Conservation (phyloP, 2,888 invertebrate species). For the Metellina segmentata region DNA sequence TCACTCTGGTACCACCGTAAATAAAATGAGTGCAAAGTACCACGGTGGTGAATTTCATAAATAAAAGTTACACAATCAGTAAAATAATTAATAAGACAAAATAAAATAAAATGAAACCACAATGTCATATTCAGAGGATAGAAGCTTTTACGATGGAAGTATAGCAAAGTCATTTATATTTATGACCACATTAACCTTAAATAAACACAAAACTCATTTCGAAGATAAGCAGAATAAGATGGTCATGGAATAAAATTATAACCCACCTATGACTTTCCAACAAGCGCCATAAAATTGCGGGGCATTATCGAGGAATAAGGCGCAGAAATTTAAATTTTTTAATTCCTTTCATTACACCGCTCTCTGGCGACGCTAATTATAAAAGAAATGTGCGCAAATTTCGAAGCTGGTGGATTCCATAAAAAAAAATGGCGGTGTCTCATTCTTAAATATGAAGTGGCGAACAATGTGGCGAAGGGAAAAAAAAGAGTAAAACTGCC, state of each 20-base stretch:
- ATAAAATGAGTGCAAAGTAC: not conserved
- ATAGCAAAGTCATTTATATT: not conserved
- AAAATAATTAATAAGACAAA: no score
- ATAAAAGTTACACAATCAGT: not conserved
- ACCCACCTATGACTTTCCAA: not conserved
- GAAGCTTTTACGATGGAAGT: no score
- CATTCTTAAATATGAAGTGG: not conserved
- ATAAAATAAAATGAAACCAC: no score
- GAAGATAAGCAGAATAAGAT: not conserved
- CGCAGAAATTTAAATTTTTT: not conserved
- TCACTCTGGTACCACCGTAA: not conserved
- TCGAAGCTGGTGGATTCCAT: not conserved
- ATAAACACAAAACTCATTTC: not conserved
- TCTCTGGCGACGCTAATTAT: not conserved
- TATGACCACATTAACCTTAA: not conserved
- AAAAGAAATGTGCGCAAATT: not conserved
- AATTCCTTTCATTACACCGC: not conserved
- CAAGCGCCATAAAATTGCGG: not conserved
- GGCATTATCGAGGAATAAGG: not conserved
- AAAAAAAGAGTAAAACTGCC: not conserved
- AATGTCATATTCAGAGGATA: no score
- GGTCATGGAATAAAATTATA: not conserved
- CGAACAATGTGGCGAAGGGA: not conserved
- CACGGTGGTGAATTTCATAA: not conserved
- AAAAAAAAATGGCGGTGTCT: not conserved